Conservation (phyloP, 1,140 invertebrate genomes). For the Eurosta solidaginis region DNA sequence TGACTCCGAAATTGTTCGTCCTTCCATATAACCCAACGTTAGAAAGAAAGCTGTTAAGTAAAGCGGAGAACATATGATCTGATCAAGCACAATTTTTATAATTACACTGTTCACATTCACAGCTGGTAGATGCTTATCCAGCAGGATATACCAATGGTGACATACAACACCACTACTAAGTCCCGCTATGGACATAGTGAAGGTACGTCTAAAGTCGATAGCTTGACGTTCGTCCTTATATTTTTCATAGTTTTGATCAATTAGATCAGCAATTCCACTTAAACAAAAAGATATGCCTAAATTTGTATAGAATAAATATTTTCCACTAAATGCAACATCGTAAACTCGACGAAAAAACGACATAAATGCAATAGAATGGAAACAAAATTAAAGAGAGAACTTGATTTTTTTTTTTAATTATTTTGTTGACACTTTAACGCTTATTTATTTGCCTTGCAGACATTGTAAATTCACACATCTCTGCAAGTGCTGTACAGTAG, state of each 20-base stretch:
- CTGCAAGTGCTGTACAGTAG: too few relatives aligned
- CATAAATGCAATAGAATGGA: not conserved
- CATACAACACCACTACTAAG: not conserved
- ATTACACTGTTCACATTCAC: not conserved
- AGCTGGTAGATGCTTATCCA: not conserved
- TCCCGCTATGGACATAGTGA: not conserved
- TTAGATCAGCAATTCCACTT: not conserved
- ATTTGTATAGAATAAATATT: constrained; percentile 9
- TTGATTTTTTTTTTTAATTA: not conserved
- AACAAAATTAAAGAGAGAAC: not conserved
- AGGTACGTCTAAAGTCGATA: not conserved
- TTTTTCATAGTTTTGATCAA: constrained; percentile 5
- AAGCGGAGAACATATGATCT: not conserved
- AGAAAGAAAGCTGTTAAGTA: constrained; percentile 1
- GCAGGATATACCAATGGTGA: not conserved
- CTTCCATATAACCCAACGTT: not conserved
- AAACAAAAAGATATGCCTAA: not conserved
- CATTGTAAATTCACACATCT: too few relatives aligned
- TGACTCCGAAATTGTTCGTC: not conserved
- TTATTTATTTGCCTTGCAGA: too few relatives aligned
- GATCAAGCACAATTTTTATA: not conserved
- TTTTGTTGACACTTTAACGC: too few relatives aligned
- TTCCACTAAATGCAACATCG: not conserved
- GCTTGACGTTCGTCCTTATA: not conserved
- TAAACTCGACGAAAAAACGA: not conserved